Percentiles rank a stretch among this genome's conserved stretches.
phyloP scores from a whole-genome alignment of 2,797 vertebrate species.

The Aphelocoma californica region DNA sequence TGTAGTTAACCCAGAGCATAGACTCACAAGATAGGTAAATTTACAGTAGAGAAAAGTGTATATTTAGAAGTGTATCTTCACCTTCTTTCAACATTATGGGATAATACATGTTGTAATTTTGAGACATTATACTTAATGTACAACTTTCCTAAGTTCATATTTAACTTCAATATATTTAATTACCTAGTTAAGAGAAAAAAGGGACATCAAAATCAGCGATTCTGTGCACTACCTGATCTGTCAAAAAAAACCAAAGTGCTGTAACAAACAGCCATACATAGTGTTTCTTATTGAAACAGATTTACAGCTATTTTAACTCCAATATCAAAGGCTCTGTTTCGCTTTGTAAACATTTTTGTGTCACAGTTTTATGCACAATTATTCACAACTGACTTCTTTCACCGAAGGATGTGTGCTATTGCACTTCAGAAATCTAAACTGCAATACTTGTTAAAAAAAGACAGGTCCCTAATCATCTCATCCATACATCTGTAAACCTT shows the following conservation, averaged over 20 bases:
- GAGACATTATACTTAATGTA: background rate
- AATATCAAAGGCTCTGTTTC: background rate
- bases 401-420: slow-evolving; percentile 25
- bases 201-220: background rate
- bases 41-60: background rate
- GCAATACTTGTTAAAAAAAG: background rate
- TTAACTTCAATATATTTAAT: background rate
- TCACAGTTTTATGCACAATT: background rate
- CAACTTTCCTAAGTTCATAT: background rate
- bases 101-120: background rate
- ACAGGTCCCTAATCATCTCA: slow-evolving; percentile 42
- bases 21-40: background rate
- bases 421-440: slow-evolving; percentile 37
- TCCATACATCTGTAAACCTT: background rate
- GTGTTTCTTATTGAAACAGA: background rate
- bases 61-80: background rate
- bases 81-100: background rate
- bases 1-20: background rate
- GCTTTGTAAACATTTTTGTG: background rate
- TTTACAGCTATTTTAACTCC: background rate
- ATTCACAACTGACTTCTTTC: background rate
- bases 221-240: background rate
- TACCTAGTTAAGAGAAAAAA: background rate
- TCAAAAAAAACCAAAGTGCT: background rate
- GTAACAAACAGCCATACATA: background rate